Percentiles rank a stretch among this genome's conserved stretches.
Evolutionary conservation across 2,797 vertebrate genomes (phyloP).

Genomic region (Artibeus lituratus): DNA sequence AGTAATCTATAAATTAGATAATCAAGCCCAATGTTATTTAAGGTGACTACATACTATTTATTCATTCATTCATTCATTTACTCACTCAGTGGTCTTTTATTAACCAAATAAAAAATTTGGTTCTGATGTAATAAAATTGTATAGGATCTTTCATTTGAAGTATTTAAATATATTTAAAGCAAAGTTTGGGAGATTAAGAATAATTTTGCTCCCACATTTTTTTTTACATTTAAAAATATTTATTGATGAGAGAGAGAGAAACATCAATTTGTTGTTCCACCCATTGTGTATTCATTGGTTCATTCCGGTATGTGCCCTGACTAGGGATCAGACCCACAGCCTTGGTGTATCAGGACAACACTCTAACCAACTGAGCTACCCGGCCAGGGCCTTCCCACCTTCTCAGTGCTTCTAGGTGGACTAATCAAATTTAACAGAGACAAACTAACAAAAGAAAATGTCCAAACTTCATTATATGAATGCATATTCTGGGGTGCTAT

Average conservation of each 20-base stretch:
- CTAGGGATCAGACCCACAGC: too few relatives aligned
- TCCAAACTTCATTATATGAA: background rate
- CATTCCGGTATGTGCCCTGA: background rate
- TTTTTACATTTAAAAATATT: background rate
- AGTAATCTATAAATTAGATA: constrained; percentile 19
- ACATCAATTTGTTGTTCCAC: background rate
- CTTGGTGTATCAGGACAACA: too few relatives aligned
- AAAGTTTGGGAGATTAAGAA: background rate
- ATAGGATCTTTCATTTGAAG: background rate
- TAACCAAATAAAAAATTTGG: background rate
- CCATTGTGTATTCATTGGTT: background rate
- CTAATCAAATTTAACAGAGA: background rate
- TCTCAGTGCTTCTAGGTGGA: background rate
- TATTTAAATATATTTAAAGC: constrained; percentile 3
- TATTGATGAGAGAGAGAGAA: background rate
- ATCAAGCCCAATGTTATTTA: background rate
- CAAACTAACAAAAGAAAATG: background rate
- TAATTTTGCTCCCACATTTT: background rate
- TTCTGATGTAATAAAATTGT: background rate
- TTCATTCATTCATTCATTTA: background rate
- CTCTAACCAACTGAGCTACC: background rate
- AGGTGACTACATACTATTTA: background rate
- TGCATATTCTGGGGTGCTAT: background rate
- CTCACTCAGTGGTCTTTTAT: background rate
- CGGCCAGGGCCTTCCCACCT: background rate